phyloP scores from a whole-genome alignment of 2,888 invertebrate genomes.

The Plagodis pulveraria region DNA sequence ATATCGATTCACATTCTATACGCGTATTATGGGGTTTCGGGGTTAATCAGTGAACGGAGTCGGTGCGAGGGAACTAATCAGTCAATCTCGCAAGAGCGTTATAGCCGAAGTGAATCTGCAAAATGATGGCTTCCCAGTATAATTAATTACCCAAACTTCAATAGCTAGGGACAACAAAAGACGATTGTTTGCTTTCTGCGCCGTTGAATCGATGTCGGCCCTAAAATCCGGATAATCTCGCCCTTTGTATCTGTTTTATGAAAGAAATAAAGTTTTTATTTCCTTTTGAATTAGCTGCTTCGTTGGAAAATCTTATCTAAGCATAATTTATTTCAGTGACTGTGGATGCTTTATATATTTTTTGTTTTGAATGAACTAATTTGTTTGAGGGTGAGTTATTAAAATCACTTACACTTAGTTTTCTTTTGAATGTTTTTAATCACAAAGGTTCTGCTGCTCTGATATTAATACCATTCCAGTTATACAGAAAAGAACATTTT shows the following conservation, averaged over 20 bases:
- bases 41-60: conserved; percentile 31
- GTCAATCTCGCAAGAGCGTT: conserved; percentile 62
- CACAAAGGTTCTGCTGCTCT: neutral
- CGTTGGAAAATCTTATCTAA: conserved; percentile 39
- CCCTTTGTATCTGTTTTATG: conserved; percentile 75
- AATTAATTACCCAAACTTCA: conserved; percentile 80
- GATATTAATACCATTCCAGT: neutral
- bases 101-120: conserved; percentile 71
- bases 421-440: neutral
- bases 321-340: conserved; percentile 38
- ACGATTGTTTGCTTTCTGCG: conserved; percentile 78
- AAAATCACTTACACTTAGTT: conserved; percentile 11
- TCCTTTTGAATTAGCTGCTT: conserved; percentile 62
- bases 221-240: conserved; percentile 78
- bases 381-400: conserved; percentile 20
- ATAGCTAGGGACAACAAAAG: conserved; percentile 76
- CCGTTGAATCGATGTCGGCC: conserved; percentile 74
- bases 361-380: conserved; percentile 24
- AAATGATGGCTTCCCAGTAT: conserved; percentile 68
- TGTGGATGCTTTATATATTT: conserved; percentile 34
- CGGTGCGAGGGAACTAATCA: conserved; percentile 56
- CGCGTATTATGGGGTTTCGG: conserved; percentile 33
- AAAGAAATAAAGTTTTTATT: conserved; percentile 78
- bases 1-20: conserved; percentile 29
- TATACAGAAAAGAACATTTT: neutral